Evolutionary conservation across 2,113 vertebrate species (phyloP).

Genomic region (Hypomesus transpacificus): DNA sequence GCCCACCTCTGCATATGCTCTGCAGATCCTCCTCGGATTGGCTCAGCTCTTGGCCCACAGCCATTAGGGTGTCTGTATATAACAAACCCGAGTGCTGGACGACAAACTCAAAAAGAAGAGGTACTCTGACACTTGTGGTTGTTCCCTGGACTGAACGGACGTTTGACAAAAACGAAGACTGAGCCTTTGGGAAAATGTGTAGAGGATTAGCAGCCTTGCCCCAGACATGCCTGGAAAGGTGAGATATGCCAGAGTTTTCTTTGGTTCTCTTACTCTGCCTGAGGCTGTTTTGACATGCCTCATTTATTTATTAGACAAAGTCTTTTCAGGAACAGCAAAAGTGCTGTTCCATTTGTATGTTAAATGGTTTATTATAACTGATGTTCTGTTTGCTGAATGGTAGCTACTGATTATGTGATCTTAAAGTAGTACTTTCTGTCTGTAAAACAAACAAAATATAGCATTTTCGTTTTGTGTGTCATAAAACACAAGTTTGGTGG

Average conservation of each 20-base stretch:
- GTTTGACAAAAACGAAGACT: conserved; percentile 10
- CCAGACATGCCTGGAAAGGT: conserved; percentile 75
- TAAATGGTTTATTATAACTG: no score
- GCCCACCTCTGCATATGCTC: conserved; percentile 24
- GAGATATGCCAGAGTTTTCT: conserved; percentile 32
- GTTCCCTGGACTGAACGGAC: conserved; percentile 8
- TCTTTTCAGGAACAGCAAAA: no score
- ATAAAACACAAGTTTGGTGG: no score
- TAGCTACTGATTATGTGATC: no score
- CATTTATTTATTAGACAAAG: no score
- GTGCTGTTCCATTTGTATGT: no score
- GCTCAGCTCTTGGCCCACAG: conserved; percentile 61
- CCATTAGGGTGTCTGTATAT: conserved; percentile 64
- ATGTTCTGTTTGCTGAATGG: no score
- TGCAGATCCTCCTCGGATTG: conserved; percentile 67
- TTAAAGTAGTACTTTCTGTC: no score
- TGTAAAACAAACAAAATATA: no score
- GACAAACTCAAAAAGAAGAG: conserved; percentile 56
- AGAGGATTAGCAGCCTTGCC: conserved; percentile 78
- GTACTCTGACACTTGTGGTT: conserved; percentile 31
- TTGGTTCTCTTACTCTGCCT: background rate
- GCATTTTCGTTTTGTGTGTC: no score
- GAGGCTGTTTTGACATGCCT: no score
- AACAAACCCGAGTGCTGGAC: conserved; percentile 56
- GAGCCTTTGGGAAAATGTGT: conserved; percentile 68